Base-by-base conservation (phyloP, 2,888 invertebrate genomes). In the Buathra laborator region DNA sequence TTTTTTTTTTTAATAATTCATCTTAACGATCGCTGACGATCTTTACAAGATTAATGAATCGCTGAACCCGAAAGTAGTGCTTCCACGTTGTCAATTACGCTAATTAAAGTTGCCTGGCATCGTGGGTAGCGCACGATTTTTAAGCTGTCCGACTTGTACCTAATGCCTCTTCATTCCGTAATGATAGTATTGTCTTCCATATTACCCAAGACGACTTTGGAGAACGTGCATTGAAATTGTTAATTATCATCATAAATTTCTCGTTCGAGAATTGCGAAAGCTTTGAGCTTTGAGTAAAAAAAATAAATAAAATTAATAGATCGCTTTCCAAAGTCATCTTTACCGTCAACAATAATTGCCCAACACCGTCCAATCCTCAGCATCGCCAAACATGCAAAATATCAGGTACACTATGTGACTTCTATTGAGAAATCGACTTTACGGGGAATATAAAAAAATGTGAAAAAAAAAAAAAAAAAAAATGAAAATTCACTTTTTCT, bases 331-430 rank as follows among this genome's bases (percentile, higher is more conserved):
- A 83, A 84, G 68, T 85, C 86, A 66, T 82, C 84, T 84, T 82
- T 74, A 77, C 67, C 81, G 62, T 75, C 67, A 85, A 77, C 72
- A 29, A 70, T 81, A 74, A 87, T 87, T 88, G 89, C 92, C 93
- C 93, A 91, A 91, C 92, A 93, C 93, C 93, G 89, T 90, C 88
- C 86, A 90, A 87, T 90, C 88, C 89, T 89, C 90, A 91, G 90
- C 92, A 90, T 92, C 87, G 89, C 89, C 89, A 92, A 90, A 89
- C 93, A 93, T 93, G 93, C 93, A 93, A 89, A 89, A 85, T 92
- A 84, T 90, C 88, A 88, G 86, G 86, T 91, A 90, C 89, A 91
- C 90, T 91, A 91, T 79, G 75, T 79, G 75, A 81, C 67, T 82
- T 82, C 83, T 88, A 87, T 83, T 81, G 59, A 77, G 81, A 70